Evolutionary conservation across 2,797 vertebrate genomes (phyloP).

Genomic region (Ibycter americanus): DNA sequence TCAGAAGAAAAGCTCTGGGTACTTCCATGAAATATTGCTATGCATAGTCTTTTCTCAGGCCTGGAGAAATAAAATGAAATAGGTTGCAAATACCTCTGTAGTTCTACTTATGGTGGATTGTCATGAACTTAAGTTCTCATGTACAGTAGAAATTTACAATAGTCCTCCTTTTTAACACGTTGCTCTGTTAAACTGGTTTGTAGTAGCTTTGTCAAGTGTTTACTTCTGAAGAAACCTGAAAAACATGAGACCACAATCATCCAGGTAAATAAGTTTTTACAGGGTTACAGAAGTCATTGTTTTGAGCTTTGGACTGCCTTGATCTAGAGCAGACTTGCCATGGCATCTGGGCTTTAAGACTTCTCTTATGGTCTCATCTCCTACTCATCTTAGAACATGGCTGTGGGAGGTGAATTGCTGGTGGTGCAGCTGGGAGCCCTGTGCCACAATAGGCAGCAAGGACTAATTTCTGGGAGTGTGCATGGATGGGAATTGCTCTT

Average conservation of each 20-base stretch:
- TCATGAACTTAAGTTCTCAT: background rate
- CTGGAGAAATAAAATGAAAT: background rate
- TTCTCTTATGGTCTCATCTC: background rate
- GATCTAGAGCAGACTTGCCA: background rate
- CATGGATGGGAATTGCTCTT: background rate
- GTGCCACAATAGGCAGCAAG: accelerated
- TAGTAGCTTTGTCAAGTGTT: background rate
- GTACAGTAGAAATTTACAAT: background rate
- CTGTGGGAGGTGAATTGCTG: background rate
- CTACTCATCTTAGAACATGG: accelerated
- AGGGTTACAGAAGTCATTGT: background rate
- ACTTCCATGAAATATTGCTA: background rate
- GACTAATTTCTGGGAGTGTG: background rate
- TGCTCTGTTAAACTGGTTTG: background rate
- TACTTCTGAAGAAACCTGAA: background rate
- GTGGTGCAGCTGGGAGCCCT: background rate
- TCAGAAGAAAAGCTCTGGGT: background rate
- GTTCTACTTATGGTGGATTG: background rate
- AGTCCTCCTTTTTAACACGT: background rate
- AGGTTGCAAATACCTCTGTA: background rate
- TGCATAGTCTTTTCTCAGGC: background rate
- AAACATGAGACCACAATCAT: background rate
- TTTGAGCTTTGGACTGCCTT: background rate
- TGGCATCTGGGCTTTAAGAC: background rate
- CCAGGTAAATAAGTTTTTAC: background rate